Percentiles rank a stretch among this genome's conserved stretches.
phyloP scores from a whole-genome alignment of 2,113 vertebrate genomes.

The Grallaria varia region DNA sequence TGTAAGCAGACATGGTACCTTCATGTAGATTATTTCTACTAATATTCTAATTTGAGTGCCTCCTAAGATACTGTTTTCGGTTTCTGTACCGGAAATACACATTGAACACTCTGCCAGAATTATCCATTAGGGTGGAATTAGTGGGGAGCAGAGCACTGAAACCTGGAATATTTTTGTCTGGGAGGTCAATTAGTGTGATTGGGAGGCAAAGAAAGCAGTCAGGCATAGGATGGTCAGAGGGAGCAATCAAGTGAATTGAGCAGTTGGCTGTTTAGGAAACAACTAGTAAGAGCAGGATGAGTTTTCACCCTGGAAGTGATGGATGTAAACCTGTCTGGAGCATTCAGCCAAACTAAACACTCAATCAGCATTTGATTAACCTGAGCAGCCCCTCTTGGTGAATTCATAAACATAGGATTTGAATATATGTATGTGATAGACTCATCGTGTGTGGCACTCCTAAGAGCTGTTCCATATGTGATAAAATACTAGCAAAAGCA shows the following conservation, averaged over 20 bases:
- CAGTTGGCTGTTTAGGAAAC: constrained; percentile 1
- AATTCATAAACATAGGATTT: not conserved
- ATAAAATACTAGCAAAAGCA: not conserved
- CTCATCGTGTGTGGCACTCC: not conserved
- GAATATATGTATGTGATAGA: not conserved
- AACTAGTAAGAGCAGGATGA: not conserved
- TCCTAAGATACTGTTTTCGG: constrained; percentile 6
- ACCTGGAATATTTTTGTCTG: constrained; percentile 5
- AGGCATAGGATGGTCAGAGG: not conserved
- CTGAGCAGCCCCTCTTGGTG: not conserved
- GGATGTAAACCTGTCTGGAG: not conserved
- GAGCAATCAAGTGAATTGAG: constrained; percentile 33
- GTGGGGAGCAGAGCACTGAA: not conserved
- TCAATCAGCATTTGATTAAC: not conserved
- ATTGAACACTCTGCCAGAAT: not conserved
- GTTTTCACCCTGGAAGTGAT: constrained; percentile 24
- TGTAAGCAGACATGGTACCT: not conserved
- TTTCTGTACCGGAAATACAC: not conserved
- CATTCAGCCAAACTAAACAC: not conserved
- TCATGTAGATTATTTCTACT: constrained; percentile 2
- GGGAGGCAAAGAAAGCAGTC: not conserved
- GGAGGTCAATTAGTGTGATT: constrained; percentile 1
- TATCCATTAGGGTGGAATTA: not conserved
- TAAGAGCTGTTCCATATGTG: not conserved
- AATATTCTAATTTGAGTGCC: not conserved